Percentiles rank a stretch among this genome's conserved stretches.
phyloP scores from a whole-genome alignment of 1,140 invertebrate genomes.

The Zaprionus ornatus region DNA sequence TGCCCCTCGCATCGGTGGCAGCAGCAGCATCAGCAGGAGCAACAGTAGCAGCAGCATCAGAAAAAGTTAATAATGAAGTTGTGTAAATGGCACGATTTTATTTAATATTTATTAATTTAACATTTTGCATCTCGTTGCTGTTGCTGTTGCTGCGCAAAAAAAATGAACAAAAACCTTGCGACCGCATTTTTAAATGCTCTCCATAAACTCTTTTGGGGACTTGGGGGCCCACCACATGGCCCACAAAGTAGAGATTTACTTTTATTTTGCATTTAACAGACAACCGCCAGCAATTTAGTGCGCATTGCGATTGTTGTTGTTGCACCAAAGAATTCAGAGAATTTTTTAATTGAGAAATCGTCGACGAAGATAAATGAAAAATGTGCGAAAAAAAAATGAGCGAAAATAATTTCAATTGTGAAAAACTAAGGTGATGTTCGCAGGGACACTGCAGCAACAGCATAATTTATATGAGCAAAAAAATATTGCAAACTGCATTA shows the following conservation, averaged over 20 bases:
- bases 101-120: slow-evolving; percentile 70
- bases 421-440: not conserved
- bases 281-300: slow-evolving; percentile 26
- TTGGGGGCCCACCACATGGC: too few species aligned
- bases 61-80: slow-evolving; percentile 75
- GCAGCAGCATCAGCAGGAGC: not conserved
- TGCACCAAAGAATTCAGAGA: not conserved
- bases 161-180: slow-evolving; percentile 26
- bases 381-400: slow-evolving; percentile 24
- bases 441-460: too few species aligned
- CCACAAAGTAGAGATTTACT: slow-evolving; percentile 1
- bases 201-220: slow-evolving; percentile 33
- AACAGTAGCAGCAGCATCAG: not conserved
- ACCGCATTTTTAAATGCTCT: slow-evolving; percentile 57
- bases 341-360: slow-evolving; percentile 43
- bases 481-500: not conserved
- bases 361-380: slow-evolving; percentile 23
- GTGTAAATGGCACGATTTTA: slow-evolving; percentile 75
- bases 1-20: slow-evolving; percentile 12
- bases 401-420: slow-evolving; percentile 21
- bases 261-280: slow-evolving; percentile 32
- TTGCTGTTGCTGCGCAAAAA: slow-evolving; percentile 24
- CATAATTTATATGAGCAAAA: not conserved
- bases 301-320: slow-evolving; percentile 10
- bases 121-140: slow-evolving; percentile 42